Evolutionary conservation across 2,797 vertebrate species (phyloP), one percentile per base, ranked within the genome.

Genomic region (Danio aesculapii): DNA sequence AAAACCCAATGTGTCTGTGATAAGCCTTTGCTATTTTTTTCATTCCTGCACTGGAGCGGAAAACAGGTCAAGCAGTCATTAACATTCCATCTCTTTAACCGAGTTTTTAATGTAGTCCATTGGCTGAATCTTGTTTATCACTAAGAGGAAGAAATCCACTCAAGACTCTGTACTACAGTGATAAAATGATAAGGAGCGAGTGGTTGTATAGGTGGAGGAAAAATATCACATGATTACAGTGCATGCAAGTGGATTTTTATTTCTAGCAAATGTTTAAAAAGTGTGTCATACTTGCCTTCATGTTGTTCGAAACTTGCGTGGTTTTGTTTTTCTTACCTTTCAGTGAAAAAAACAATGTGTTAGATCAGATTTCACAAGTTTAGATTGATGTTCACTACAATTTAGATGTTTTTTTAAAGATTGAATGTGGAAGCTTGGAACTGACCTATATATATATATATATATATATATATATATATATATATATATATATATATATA

Each of bases 171-270:
- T 2, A 71, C 14, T 41, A 8, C 43, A 49, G 19, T 9, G 44
- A 83, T 70, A 69, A 77, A 76, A 49, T 0, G n/a, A 82, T 79
- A 77, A 79, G 70, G 44, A 75, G 19, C 10, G 14, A 47, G 5
- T 19, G 30, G 62, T 16, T 67, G 11, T 30, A 64, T 19, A 17
- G n/a, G 14, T 64, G 41, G 41, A 59, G 14, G 53, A 57, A 66
- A 75, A 46, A 12, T 53, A 79, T 52, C 41, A 55, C 77, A 71
- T 59, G 75, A 13, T 70, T 44, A 49, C 6, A 43, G 19, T 43
- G 16, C n/a, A 30, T 30, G 30, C 30, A 12, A 49, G 14, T 39
- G 19, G 63, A 47, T 67, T 1, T 0, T 52, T 16, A 69, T 41
- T 21, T 73, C 19, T 70, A 8, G 14, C 6, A 43, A 52, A 30